Evolutionary conservation across 2,797 vertebrate genomes (phyloP), one percentile per base, ranked within the genome.

Genomic region (Coracias cyanogaster): DNA sequence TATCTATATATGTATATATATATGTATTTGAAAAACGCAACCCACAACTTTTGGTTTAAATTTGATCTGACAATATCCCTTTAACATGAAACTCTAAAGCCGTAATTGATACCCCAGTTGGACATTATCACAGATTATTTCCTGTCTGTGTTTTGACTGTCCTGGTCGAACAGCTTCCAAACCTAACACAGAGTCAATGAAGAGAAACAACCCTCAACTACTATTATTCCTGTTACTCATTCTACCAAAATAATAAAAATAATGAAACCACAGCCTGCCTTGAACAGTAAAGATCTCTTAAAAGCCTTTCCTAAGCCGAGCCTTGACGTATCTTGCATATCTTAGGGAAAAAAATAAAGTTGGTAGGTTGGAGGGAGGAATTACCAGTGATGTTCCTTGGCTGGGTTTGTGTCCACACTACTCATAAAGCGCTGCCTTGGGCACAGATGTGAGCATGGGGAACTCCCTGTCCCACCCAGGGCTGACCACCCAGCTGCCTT

Each of bases 111-210:
- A 97, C 91, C 73, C 86, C 69, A 95, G 86, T 94, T 97, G 97
- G 95, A 97, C 96, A 97, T 95, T 96, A 96, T 97, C 93, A 94
- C 79, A 96, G 96, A 96, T 97, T 97, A 93, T 97, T 97, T 97
- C 97, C 97, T 97, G 97, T 97, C 97, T 97, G 96, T 97, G 97
- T 97, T 97, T 97, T 97, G 97, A 97, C 97, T 97, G 97, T 97
- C 97, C 96, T 97, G 95, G 96, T 97, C 96, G 33, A 97, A 96
- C n/a, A 37, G 95, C 93, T 97, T 97, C 97, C 97, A 97, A 97
- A 84, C 94, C 93, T 94, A 97, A 97, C 96, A 97, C 49, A 95
- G 86, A 95, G 89, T 96, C 95, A 97, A 95, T 90, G 95, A 97
- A 97, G 93, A 97, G 97, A 97, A 97, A 97, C 96, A 97, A 97